These are phyloP conservation scores for Rosalia funebris DNA, from an alignment of 2,888 invertebrate species.

Conservation along the genomic window DNA sequence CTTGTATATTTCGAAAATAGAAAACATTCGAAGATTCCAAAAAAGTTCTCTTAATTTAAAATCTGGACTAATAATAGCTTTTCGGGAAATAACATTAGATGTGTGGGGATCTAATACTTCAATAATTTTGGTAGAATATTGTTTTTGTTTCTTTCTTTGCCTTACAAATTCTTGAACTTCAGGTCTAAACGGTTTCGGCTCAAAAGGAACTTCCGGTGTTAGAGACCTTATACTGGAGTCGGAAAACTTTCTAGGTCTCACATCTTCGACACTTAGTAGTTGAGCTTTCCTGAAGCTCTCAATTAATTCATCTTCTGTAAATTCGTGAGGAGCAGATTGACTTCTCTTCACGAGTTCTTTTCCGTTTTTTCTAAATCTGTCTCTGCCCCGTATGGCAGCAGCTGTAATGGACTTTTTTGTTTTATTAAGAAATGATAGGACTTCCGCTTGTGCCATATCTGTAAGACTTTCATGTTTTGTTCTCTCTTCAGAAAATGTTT, in stretches of 20 bases:
- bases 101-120: conserved; percentile 59
- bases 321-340: conserved; percentile 68
- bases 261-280: conserved; percentile 59
- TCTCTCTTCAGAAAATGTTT: conserved; percentile 30
- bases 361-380: conserved; percentile 50
- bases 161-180: conserved; percentile 52
- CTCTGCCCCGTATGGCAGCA: conserved; percentile 50
- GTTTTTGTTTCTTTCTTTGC: conserved; percentile 53
- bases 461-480: conserved; percentile 50
- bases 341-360: conserved; percentile 65
- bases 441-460: conserved; percentile 55
- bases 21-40: conserved; percentile 47
- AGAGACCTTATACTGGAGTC: conserved; percentile 46
- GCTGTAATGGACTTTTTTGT: conserved; percentile 56
- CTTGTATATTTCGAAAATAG: conserved; percentile 63
- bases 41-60: conserved; percentile 51
- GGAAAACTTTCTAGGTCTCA: conserved; percentile 48
- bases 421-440: conserved; percentile 55
- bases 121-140: conserved; percentile 55
- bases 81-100: conserved; percentile 54
- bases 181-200: conserved; percentile 55
- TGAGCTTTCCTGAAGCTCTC: conserved; percentile 66
- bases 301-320: conserved; percentile 69
- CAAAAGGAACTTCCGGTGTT: conserved; percentile 48
- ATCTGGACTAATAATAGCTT: conserved; percentile 47